Base-by-base conservation (phyloP, 2,888 invertebrate genomes). In the Parapristionchus giblindavisi region DNA sequence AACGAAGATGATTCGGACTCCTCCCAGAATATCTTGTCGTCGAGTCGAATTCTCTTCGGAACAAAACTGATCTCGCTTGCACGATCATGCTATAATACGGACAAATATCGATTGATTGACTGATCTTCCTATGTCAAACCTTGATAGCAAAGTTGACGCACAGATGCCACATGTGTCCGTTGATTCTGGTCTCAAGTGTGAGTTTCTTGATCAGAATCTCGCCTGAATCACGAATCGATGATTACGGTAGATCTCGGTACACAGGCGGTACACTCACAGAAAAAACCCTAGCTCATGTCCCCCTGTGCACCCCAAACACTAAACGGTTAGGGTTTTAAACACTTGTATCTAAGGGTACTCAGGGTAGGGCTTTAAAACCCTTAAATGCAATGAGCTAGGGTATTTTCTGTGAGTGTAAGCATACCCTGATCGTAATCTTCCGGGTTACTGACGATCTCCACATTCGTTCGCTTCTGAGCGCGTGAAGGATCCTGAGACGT, bases 131-230 rank as follows among this genome's bases (percentile, higher is more conserved):
- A 21, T 4, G 4, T 3, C 52, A 4, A 24, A 40, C 61, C 60
- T 60, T 60, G 60, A 60, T 34, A 17, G 60, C 60, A 29, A 60
- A 60, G 34, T n/a, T n/a, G 60, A 60, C 60, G 27, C n/a, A n/a
- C 21, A 61, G 40, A 21, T 61, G 38, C 38, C 61, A 40, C 32
- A 61, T 29, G 61, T 61, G 61, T 27, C 40, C 61, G 61, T 40
- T 61, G 61, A 65, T 65, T 43, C 43, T 65, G 29, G 63, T 43
- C 63, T 65, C 63, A 43, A 65, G 63, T 29, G 63, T 65, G 17
- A 65, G 63, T 36, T 27, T 65, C 63, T 65, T 65, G 43, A 36
- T 65, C 29, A 65, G 63, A 36, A 65, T 65, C 43, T 65, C 63
- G 29, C 63, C 63, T 65, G 63, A 3, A 43, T 29, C 8, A 3